Base-by-base conservation (phyloP, 2,113 vertebrate species). In the Saimiri boliviensis region DNA sequence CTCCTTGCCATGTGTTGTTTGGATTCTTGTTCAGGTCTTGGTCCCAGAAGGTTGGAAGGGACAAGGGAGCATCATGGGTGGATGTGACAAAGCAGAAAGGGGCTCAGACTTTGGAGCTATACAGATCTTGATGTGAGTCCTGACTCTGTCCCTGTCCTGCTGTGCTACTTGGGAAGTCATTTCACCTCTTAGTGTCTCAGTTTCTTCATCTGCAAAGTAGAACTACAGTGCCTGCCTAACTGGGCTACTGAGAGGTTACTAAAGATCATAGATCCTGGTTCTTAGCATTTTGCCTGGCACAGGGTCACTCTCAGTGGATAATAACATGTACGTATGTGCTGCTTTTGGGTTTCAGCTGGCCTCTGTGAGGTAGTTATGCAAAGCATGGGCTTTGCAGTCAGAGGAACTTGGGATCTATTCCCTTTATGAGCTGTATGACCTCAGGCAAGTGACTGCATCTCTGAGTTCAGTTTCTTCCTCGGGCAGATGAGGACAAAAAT, bases 181-280 rank as follows among this genome's bases (percentile, higher is more conserved):
- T 8, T 70, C 27, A 27, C 8, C 30, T 52, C 25, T 19, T 84
- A 37, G 63, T 81, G 25, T 30, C 68, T 94, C 74, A 4, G 12
- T 71, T 89, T 93, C 73, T 94, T 68, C 58, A 58, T n/a, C 74
- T 89, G 58, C 58, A 82, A 74, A 95, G 70, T 66, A 58, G 63
- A 47, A n/a, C 27, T 49, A 21, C n/a, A 27, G 17, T 14, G 30
- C 12, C 16, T 30, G 9, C 30, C 8, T 40, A 58, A 9, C 8
- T 23, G 81, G 25, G 16, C 7, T 58, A 27, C 77, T 32, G 37
- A 70, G 32, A 32, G 23, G 35, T 52, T 20, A 14, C 27, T n/a
- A 23, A 49, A 47, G 54, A 23, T 7, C 20, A 12, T 19, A 6
- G 5, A 3, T 11, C 19, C 27, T 8, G 35, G 11, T 45, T 23